Percentiles rank a stretch among this genome's conserved stretches.
Conservation (phyloP, 2,797 vertebrate genomes). For the Adelosebastes latens region DNA sequence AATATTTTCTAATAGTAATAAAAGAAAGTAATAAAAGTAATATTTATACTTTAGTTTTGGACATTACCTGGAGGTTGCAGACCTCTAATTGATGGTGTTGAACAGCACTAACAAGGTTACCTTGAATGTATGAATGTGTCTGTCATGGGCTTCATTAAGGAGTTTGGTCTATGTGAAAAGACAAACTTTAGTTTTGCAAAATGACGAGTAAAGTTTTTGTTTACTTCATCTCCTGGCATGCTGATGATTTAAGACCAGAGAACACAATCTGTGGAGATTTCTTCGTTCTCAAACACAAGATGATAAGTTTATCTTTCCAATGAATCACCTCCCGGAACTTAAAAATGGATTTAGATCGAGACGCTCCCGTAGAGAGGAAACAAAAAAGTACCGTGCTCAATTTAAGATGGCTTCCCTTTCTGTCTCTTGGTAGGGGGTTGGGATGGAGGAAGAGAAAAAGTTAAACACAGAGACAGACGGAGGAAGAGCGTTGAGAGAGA, state of each 20-base stretch:
- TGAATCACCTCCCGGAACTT: conserved; percentile 31
- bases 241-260: not conserved
- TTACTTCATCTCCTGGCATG: not conserved
- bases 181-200: conserved; percentile 18
- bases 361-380: conserved; percentile 2
- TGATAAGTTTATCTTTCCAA: conserved; percentile 27
- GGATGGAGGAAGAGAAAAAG: conserved; percentile 21
- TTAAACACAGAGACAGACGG: conserved; percentile 41
- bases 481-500: conserved; percentile 3
- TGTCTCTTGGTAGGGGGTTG: conserved; percentile 12
- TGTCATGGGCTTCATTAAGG: too few relatives aligned
- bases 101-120: not conserved
- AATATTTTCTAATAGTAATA: not conserved
- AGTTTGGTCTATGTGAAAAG: not conserved
- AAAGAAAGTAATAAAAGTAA: not conserved
- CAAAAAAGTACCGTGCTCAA: conserved; percentile 4
- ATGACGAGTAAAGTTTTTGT: not conserved
- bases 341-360: conserved; percentile 30
- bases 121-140: not conserved
- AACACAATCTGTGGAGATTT: conserved; percentile 14
- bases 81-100: not conserved
- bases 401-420: conserved; percentile 59
- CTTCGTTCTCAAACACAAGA: conserved; percentile 6
- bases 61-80: not conserved
- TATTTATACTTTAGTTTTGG: not conserved